Percentiles rank a stretch among this genome's conserved stretches.
Conservation (phyloP, 2,797 vertebrate species). For the Pseudochirops cupreus region DNA sequence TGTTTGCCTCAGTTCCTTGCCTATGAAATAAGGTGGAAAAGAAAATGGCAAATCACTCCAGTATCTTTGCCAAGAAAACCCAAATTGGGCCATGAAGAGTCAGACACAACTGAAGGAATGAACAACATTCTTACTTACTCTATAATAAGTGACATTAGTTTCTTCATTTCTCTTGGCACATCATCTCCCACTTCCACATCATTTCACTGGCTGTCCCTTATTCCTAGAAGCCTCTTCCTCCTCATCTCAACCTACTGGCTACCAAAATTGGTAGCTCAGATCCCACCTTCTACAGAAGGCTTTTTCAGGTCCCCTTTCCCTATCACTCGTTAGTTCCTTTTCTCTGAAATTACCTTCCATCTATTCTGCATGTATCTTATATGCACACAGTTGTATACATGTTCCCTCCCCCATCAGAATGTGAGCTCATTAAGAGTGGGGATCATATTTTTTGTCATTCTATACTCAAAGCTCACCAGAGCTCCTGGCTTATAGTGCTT, state of each 20-base stretch:
- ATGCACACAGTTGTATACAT: not conserved
- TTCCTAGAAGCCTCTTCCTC: not conserved
- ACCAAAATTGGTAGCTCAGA: not conserved
- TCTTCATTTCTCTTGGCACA: not conserved
- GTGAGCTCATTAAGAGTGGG: not conserved
- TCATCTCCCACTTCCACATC: not conserved
- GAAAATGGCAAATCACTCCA: not conserved
- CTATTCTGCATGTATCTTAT: not conserved
- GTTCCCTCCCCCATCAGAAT: not conserved
- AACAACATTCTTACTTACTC: not conserved
- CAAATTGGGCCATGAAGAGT: not conserved
- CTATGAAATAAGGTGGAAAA: not conserved
- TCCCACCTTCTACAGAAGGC: not conserved
- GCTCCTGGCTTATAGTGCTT: not conserved
- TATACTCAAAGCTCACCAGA: not conserved
- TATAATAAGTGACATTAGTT: not conserved
- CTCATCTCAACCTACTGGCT: not conserved
- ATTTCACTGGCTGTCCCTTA: not conserved
- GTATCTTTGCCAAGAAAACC: not conserved
- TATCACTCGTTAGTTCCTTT: not conserved
- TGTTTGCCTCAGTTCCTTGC: not conserved
- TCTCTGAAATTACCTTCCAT: not conserved
- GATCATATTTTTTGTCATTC: not conserved
- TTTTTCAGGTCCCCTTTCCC: not conserved
- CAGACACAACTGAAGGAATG: not conserved